phyloP scores from a whole-genome alignment of 92 coral and sea anemone species.

The Galaxea fascicularis region DNA sequence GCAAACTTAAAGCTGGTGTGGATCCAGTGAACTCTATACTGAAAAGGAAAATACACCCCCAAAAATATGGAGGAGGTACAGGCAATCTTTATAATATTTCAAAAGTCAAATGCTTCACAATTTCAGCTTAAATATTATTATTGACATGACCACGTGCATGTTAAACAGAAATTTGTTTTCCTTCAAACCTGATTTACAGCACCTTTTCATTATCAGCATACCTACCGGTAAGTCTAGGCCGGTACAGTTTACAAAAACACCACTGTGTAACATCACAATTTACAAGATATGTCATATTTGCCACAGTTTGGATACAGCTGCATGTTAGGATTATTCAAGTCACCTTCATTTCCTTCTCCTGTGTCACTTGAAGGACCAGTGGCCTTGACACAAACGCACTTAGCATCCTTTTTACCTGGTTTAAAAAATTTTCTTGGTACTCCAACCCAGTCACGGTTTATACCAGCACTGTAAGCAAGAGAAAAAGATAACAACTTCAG shows the following conservation, averaged over 20 bases:
- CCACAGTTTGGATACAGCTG: slow-evolving; percentile 73
- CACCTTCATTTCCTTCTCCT: slow-evolving; percentile 75
- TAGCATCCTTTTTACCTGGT: slow-evolving; percentile 72
- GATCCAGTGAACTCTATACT: no score
- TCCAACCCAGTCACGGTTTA: slow-evolving; percentile 80
- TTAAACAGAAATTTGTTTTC: no score
- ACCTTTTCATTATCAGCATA: no score
- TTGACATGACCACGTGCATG: no score
- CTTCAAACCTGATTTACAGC: no score
- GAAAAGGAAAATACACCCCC: no score
- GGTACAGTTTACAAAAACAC: neutral
- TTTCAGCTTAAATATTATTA: no score
- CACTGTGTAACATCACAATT: slow-evolving; percentile 20
- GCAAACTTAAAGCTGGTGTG: no score
- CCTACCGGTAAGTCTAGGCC: no score
- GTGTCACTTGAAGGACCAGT: slow-evolving; percentile 80
- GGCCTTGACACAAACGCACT: slow-evolving; percentile 80
- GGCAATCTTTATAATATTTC: no score
- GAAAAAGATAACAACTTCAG: neutral
- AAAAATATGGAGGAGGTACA: no score
- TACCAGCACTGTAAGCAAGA: slow-evolving; percentile 70
- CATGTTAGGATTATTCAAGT: slow-evolving; percentile 76
- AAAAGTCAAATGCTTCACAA: no score
- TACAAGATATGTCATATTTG: slow-evolving; percentile 71
- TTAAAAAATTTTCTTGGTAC: slow-evolving; percentile 81